A percentile compares a stretch with the other conserved stretches of the same genome.
Conservation (phyloP, 2,888 invertebrate species). For the Tinea semifulvella region DNA sequence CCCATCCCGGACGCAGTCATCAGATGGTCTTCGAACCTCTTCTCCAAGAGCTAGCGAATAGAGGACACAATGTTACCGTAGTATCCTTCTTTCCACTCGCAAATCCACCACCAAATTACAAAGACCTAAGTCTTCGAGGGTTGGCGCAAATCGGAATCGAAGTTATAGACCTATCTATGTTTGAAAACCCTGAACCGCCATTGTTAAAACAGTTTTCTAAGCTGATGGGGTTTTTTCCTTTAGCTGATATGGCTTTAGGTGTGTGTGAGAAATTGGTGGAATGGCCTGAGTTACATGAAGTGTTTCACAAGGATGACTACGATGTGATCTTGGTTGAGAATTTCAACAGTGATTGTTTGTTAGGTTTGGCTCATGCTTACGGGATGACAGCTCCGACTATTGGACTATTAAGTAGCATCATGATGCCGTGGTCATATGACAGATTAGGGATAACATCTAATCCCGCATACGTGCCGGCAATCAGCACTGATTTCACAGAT, state of each 20-base stretch:
- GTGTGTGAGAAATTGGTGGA: conserved; percentile 47
- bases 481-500: conserved; percentile 53
- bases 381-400: conserved; percentile 62
- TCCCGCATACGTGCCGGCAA: conserved; percentile 61
- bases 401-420: conserved; percentile 59
- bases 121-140: conserved; percentile 49
- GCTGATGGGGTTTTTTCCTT: conserved; percentile 32
- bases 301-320: conserved; percentile 50
- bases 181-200: conserved; percentile 32
- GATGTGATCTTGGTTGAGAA: conserved; percentile 71
- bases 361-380: conserved; percentile 67
- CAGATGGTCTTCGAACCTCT: conserved; percentile 68
- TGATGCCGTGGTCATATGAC: conserved; percentile 65
- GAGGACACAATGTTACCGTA: conserved; percentile 70
- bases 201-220: conserved; percentile 33
- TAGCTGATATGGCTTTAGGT: conserved; percentile 37
- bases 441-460: conserved; percentile 56
- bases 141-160: conserved; percentile 41
- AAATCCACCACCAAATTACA: conserved; percentile 50
- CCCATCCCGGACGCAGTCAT: conserved; percentile 70
- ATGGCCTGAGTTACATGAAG: conserved; percentile 40
- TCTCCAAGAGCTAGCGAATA: conserved; percentile 56
- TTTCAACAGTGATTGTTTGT: conserved; percentile 72
- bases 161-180: conserved; percentile 34
- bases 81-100: conserved; percentile 66